A percentile compares a stretch with the other conserved stretches of the same genome.
phyloP scores from a whole-genome alignment of 2,888 invertebrate genomes.

The Odontomyia ornata region DNA sequence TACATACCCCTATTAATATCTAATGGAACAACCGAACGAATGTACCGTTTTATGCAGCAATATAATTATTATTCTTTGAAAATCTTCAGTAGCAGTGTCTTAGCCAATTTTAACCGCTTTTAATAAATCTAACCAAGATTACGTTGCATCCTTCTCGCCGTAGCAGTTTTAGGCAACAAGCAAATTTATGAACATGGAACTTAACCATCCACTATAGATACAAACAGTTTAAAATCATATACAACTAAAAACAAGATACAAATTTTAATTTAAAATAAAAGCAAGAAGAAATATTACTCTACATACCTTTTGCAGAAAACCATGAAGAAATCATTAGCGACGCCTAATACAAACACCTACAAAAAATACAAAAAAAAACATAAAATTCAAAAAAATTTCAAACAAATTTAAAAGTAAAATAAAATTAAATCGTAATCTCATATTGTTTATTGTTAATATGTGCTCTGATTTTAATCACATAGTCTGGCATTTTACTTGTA shows the following conservation, averaged over 20 bases:
- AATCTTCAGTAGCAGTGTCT: neutral
- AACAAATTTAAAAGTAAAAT: neutral
- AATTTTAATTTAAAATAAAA: slow-evolving; percentile 8
- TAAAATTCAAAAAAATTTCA: neutral
- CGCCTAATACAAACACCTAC: neutral
- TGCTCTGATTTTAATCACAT: neutral
- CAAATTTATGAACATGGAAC: neutral
- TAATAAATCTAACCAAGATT: neutral
- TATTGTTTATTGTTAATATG: slow-evolving; percentile 14
- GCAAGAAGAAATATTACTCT: slow-evolving; percentile 5
- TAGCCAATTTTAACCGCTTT: neutral
- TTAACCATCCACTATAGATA: slow-evolving; percentile 18
- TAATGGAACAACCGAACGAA: too few relatives aligned
- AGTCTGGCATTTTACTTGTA: slow-evolving; percentile 12
- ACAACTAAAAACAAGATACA: neutral
- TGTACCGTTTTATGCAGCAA: too few relatives aligned
- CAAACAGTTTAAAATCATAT: slow-evolving; percentile 2
- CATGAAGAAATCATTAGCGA: too few relatives aligned
- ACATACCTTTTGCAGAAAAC: slow-evolving; percentile 7
- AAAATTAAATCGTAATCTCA: neutral
- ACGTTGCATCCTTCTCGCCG: neutral
- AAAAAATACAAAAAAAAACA: neutral
- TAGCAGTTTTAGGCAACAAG: neutral
- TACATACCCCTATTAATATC: too few relatives aligned
- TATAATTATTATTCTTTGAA: too few relatives aligned